phyloP scores from a whole-genome alignment of 2,888 invertebrate genomes.

The Podabrus alpinus region DNA sequence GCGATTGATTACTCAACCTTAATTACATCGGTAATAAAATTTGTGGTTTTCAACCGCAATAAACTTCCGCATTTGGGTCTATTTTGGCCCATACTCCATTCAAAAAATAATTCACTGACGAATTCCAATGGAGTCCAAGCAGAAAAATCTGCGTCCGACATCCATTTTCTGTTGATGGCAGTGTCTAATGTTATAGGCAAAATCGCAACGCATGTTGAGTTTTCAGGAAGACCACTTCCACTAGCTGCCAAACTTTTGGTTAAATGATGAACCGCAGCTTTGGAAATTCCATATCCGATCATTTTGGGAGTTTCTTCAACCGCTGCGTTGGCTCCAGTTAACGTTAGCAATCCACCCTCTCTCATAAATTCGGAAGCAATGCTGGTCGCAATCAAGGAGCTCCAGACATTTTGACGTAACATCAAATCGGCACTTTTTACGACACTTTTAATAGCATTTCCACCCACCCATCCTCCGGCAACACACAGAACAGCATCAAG shows the following conservation, averaged over 20 bases:
- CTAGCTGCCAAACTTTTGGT: conserved; percentile 82
- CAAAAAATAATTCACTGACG: conserved; percentile 82
- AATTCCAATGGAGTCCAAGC: conserved; percentile 92
- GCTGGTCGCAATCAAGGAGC: conserved; percentile 81
- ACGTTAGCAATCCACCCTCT: conserved; percentile 79
- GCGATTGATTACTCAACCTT: background rate
- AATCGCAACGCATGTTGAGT: conserved; percentile 78
- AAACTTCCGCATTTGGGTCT: conserved; percentile 82
- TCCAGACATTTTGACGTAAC: conserved; percentile 96
- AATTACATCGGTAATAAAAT: conserved; percentile 66
- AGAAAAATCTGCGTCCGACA: conserved; percentile 88
- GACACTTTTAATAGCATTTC: conserved; percentile 84
- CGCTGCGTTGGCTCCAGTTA: conserved; percentile 91
- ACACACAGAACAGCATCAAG: conserved; percentile 93
- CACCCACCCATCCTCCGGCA: conserved; percentile 95
- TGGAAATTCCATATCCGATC: conserved; percentile 74
- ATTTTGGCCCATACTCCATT: conserved; percentile 77
- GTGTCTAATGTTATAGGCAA: conserved; percentile 94
- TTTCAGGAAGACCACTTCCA: conserved; percentile 78
- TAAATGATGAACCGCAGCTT: conserved; percentile 94
- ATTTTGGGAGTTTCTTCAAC: conserved; percentile 74
- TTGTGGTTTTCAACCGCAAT: conserved; percentile 83
- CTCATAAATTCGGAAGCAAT: conserved; percentile 80
- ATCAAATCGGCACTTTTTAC: conserved; percentile 85
- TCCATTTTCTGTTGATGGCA: conserved; percentile 98